Conservation (phyloP, 2,113 vertebrate species). For the Mormyrus iriodes region DNA sequence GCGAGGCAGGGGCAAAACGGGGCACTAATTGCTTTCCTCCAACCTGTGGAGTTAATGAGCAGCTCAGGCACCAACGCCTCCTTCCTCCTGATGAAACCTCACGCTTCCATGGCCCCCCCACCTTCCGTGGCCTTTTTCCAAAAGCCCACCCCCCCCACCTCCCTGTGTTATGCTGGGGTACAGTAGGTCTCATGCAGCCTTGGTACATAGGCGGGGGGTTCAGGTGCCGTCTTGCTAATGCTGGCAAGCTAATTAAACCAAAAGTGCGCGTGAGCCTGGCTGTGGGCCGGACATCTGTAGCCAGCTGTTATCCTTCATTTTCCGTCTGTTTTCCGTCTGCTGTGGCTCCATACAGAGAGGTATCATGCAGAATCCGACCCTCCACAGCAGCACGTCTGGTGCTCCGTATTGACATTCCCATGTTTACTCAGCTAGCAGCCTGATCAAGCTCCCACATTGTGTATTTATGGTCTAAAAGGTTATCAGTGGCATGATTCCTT, state of each 20-base stretch:
- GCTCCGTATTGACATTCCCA: background rate
- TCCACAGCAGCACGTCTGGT: background rate
- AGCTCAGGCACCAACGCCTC: background rate
- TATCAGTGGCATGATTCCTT: background rate
- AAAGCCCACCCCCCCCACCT: background rate
- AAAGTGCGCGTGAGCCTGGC: background rate
- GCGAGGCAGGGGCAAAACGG: background rate
- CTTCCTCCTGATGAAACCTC: constrained; percentile 1
- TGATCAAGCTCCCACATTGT: background rate
- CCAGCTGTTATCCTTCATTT: background rate
- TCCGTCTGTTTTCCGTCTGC: background rate
- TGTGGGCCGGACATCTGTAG: background rate
- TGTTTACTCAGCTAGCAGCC: background rate
- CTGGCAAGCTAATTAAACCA: background rate
- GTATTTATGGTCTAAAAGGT: background rate
- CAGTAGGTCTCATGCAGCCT: background rate
- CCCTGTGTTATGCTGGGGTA: background rate
- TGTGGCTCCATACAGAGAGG: background rate
- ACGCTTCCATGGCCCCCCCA: background rate
- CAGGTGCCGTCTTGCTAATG: background rate
- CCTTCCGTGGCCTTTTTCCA: background rate
- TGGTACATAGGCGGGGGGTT: background rate
- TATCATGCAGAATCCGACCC: background rate
- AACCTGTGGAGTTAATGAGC: background rate
- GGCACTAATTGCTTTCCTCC: background rate